Evolutionary conservation across 2,888 invertebrate species (phyloP).

Genomic region (Physocephala rufipes): DNA sequence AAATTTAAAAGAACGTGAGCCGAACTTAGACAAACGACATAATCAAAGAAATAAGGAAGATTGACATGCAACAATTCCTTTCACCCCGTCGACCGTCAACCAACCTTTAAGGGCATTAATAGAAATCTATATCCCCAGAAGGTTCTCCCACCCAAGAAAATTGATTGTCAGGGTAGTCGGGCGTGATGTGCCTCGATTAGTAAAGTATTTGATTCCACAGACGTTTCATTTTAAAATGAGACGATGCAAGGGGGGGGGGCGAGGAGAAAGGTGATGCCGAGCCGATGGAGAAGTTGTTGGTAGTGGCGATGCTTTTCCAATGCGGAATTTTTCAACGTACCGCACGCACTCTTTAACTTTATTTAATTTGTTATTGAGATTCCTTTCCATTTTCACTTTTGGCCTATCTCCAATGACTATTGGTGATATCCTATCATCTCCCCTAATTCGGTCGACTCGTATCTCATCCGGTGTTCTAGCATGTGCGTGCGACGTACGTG

Average conservation of each 20-base stretch:
- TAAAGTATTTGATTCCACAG: too few relatives aligned
- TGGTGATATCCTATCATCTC: not conserved
- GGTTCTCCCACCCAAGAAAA: not conserved
- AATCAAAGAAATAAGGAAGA: constrained; percentile 7
- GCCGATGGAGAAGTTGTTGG: too few relatives aligned
- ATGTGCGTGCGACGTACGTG: not conserved
- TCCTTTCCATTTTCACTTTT: constrained; percentile 14
- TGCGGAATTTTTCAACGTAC: constrained; percentile 34
- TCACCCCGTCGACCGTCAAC: not conserved
- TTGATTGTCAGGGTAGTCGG: not conserved
- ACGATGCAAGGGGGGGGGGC: too few relatives aligned
- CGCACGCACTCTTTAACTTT: constrained; percentile 29
- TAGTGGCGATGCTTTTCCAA: constrained; percentile 24
- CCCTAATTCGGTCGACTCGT: not conserved
- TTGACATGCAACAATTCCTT: not conserved
- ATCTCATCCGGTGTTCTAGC: constrained; percentile 28
- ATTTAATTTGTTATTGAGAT: constrained; percentile 35
- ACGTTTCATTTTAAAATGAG: constrained; percentile 37
- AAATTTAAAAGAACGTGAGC: not conserved
- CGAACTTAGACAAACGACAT: constrained; percentile 1
- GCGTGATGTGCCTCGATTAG: too few relatives aligned
- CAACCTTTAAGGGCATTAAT: not conserved
- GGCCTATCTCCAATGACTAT: not conserved
- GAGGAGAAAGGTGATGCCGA: too few relatives aligned
- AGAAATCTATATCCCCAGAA: not conserved